Evolutionary conservation across 1,140 invertebrate genomes (phyloP), one percentile per base, ranked within the genome.

Genomic region (Drosophila takahashii): DNA sequence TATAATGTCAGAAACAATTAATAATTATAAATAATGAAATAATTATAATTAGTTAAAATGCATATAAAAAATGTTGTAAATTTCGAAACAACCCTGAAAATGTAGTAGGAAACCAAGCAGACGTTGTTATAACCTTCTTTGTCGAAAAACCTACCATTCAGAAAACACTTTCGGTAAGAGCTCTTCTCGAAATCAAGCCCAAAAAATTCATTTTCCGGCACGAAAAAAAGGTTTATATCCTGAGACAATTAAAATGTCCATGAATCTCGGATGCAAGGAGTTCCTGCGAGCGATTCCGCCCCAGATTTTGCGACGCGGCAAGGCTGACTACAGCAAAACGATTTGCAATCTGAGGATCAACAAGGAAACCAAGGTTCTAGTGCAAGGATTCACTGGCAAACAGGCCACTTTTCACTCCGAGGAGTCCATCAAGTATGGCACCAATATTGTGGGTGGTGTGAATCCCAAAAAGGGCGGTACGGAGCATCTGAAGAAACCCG

Each of bases 381-480:
- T 97, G 75, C 98, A 99, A 93, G 95, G 98, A 10, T 98, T 98
- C 83, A 99, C 98, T 61, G 99, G 99, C 57, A 99, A 98, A 93
- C 98, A 99, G 93, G 98, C 97, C 64, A 98, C 97, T 34, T 97
- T 98, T 91, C 97, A 98, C 90, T 95, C 96, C 79, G 96, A 98
- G 90, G 98, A 99, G 92, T 97, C 99, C 11, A 94, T 99, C 62
- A 98, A 99, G 90, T 99, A 99, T 96, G 98, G 98, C 58, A 99
- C 98, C 0, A 97, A 98, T 90, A 94, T 99, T 90, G 98, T 99
- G 71, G 99, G 98, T 42, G 99, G 99, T 57, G 97, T 99, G 15
- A 98, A 96, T 26, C 98, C 99, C 3, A 98, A 97, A 10, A 99
- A 99, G 93, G 98, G 97, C 37, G 99, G 98, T 41, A 95, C 95